Evolutionary conservation across 2,113 vertebrate species (phyloP).

Genomic region (Eurypyga helias): DNA sequence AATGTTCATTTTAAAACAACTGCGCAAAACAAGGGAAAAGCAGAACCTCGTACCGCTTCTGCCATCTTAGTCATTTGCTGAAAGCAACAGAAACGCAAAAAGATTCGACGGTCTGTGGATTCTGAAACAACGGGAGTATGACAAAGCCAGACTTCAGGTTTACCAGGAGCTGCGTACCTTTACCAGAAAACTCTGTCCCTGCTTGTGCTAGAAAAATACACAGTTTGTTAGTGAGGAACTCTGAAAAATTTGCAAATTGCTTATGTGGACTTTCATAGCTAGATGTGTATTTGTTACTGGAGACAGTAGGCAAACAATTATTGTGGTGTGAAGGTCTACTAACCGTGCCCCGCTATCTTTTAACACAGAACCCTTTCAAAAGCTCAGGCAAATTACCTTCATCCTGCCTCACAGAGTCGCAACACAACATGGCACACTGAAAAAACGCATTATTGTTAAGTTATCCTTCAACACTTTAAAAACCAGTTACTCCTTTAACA

Average conservation of each 20-base stretch:
- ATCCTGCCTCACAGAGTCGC: background rate
- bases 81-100: background rate
- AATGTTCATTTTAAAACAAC: background rate
- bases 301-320: background rate
- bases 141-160: background rate
- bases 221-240: background rate
- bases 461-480: background rate
- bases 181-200: background rate
- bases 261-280: background rate
- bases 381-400: background rate
- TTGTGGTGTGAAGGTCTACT: background rate
- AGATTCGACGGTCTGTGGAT: rapidly evolving
- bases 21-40: background rate
- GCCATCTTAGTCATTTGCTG: background rate
- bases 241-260: background rate
- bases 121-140: background rate
- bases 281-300: background rate
- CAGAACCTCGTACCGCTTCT: background rate
- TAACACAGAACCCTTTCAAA: background rate
- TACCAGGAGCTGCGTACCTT: background rate
- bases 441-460: background rate
- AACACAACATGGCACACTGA: background rate
- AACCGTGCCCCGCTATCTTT: background rate
- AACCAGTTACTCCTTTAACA: background rate
- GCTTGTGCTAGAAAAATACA: background rate